A percentile compares a stretch with the other conserved stretches of the same genome.
phyloP scores from a whole-genome alignment of 1,140 invertebrate genomes.

The Papilio machaon region DNA sequence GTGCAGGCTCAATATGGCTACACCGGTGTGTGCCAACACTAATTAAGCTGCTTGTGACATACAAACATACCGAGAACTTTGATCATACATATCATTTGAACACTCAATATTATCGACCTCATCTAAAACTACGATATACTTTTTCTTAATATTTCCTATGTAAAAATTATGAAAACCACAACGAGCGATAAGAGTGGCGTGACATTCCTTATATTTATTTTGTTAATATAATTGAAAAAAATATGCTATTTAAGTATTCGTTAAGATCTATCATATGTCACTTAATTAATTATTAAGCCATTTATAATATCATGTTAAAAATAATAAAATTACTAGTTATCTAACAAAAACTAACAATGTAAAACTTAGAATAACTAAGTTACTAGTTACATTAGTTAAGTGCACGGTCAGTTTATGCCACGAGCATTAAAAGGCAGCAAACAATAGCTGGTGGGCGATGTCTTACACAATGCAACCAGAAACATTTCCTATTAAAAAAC shows the following conservation, averaged over 20 bases:
- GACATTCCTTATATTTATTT: no score
- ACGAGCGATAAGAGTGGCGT: no score
- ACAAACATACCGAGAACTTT: not conserved
- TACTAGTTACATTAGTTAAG: conserved; percentile 1
- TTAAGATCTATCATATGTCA: no score
- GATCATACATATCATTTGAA: not conserved
- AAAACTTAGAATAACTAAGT: not conserved
- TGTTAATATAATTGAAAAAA: no score
- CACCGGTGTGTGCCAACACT: conserved; percentile 7
- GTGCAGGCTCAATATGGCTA: not conserved
- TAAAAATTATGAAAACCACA: not conserved
- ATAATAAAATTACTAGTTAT: not conserved
- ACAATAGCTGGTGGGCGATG: conserved; percentile 1
- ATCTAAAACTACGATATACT: not conserved
- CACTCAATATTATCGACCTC: not conserved
- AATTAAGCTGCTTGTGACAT: not conserved
- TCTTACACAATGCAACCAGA: not conserved
- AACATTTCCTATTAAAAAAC: conserved; percentile 12
- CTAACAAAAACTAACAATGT: not conserved
- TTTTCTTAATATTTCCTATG: not conserved
- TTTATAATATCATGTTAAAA: not conserved
- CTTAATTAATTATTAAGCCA: not conserved
- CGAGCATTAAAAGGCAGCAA: not conserved
- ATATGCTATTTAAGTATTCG: no score
- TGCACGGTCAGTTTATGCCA: not conserved